Conservation (phyloP, 2,888 invertebrate species). For the Biston stratarius region DNA sequence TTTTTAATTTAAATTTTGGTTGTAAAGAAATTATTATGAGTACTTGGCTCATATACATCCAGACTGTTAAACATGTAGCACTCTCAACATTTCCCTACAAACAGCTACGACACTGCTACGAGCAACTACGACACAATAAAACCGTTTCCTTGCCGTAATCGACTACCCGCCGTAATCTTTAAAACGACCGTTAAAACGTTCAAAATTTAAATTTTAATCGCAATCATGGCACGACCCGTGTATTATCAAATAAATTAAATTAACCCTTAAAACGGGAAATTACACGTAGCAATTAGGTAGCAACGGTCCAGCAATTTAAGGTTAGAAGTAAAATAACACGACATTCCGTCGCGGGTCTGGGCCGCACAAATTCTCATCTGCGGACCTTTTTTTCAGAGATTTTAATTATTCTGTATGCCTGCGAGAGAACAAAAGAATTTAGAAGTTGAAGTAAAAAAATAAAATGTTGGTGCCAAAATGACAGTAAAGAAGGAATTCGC, state of each 20-base stretch:
- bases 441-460: conserved; percentile 47
- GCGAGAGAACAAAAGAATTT: conserved; percentile 57
- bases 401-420: conserved; percentile 64
- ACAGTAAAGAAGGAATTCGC: conserved; percentile 45
- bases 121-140: conserved; percentile 18
- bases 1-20: no score
- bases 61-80: conserved; percentile 12
- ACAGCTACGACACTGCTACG: conserved; percentile 28
- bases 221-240: conserved; percentile 51
- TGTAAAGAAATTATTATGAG: no score
- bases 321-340: conserved; percentile 69
- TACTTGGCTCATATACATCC: no score
- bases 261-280: conserved; percentile 72
- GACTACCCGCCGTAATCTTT: conserved; percentile 27
- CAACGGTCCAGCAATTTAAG: conserved; percentile 66
- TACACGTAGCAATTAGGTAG: conserved; percentile 71
- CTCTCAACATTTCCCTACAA: conserved; percentile 17
- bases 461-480: conserved; percentile 45
- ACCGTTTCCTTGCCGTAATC: conserved; percentile 20
- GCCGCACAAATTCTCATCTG: conserved; percentile 49
- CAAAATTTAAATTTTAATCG: conserved; percentile 41
- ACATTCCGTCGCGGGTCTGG: conserved; percentile 46
- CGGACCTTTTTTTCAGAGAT: conserved; percentile 57
- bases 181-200: conserved; percentile 24
- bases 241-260: conserved; percentile 69